Base-by-base conservation (phyloP, 1,140 invertebrate species). In the Musca domestica region DNA sequence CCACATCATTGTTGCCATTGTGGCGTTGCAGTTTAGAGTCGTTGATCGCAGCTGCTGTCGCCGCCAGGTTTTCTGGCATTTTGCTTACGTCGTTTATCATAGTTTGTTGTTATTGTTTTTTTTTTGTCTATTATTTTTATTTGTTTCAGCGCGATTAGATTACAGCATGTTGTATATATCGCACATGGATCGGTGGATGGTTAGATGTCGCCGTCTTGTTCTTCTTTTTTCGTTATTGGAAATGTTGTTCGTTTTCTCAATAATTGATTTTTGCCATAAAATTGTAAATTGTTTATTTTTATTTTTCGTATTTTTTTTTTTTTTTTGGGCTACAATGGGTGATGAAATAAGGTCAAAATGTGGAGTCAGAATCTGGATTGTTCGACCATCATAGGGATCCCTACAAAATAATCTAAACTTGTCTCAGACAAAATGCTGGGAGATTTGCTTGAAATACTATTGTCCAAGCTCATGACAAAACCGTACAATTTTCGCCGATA, bases 1-100 rank as follows among this genome's bases (percentile, higher is more conserved):
- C 2, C 22, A 19, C 27, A 12, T 64, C 23, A 64, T 67, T 30
- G 64, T 63, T 25, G 56, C 15, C 14, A n/a, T 49, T 27, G 64
- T 49, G 7, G n/a, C n/a, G 30, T 34, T 61, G 65, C 46, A 54
- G 56, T 54, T 52, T 74, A 67, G 64, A 67, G 74, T 70, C 71
- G 73, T 68, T 64, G 64, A 65, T 19, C 67, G 25, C 47, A 64
- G 65, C 27, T 68, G 64, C 10, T 69, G 70, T 19, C 65, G 69
- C 23, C 69, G 58, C 30, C 51, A 56, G 3, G 47, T 70, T 69
- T 70, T 66, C 47, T 5, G 14, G 63, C 48, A 25, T 46, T 64
- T 63, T 67, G 49, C 73, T 72, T 73, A 71, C 73, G 69, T 70
- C 71, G 70, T 67, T 71, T 58, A 66, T 51, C 64, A 67, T 67